Conservation (phyloP, 2,888 invertebrate genomes). For the Synergus itoensis region DNA sequence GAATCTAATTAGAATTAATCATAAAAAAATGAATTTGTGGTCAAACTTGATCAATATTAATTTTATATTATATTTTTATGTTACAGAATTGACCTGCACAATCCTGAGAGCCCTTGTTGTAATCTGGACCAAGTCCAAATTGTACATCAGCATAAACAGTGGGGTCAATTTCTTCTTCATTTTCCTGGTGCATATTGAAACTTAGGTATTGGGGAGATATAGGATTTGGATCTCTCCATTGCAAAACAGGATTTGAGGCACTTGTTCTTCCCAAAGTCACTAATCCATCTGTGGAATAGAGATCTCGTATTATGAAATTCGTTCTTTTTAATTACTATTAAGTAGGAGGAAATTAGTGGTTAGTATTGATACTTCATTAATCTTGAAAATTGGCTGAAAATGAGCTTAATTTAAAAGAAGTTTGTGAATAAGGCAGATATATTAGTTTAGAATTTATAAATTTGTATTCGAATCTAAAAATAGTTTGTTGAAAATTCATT, state of each 20-base stretch:
- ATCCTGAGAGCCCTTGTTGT: slow-evolving; percentile 49
- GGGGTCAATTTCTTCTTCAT: slow-evolving; percentile 49
- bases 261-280: slow-evolving; percentile 48
- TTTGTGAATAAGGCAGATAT: no score
- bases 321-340: neutral
- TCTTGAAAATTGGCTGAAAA: no score
- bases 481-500: no score
- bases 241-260: slow-evolving; percentile 43
- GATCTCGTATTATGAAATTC: neutral
- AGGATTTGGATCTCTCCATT: slow-evolving; percentile 50
- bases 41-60: neutral
- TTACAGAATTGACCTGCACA: slow-evolving; percentile 47
- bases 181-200: slow-evolving; percentile 45
- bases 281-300: slow-evolving; percentile 44
- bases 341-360: neutral
- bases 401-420: no score
- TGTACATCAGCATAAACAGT: slow-evolving; percentile 50
- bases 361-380: neutral
- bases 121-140: slow-evolving; percentile 52
- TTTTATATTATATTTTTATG: neutral
- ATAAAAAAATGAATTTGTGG: neutral
- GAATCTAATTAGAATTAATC: neutral
- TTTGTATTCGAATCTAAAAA: no score
- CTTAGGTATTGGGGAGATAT: slow-evolving; percentile 52
- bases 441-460: no score